Evolutionary conservation across 2,797 vertebrate species (phyloP).

Genomic region (Tragelaphus oryx): DNA sequence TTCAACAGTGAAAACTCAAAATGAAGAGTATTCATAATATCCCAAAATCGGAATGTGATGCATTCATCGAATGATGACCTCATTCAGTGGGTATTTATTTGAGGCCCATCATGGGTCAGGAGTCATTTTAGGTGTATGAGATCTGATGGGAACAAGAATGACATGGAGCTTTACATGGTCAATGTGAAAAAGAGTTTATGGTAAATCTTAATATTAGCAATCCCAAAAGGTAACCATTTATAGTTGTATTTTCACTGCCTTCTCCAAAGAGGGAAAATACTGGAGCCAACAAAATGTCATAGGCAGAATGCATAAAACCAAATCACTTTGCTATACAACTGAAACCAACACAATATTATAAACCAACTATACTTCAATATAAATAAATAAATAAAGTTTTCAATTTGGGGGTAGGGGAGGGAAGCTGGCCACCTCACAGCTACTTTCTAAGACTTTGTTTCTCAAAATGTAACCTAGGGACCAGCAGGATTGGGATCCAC

Average conservation of each 20-base stretch:
- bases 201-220: not conserved
- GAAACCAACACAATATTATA: not conserved
- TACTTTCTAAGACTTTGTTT: not conserved
- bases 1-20: not conserved
- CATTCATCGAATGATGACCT: not conserved
- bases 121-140: not conserved
- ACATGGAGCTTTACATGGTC: not conserved
- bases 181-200: not conserved
- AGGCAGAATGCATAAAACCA: not conserved
- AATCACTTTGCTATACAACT: not conserved
- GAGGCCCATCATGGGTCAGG: not conserved
- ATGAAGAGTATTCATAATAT: not conserved
- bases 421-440: not conserved
- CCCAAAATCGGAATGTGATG: not conserved
- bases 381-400: not conserved
- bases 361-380: not conserved
- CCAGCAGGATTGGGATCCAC: not conserved
- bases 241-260: not conserved
- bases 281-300: not conserved
- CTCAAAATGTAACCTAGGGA: not conserved
- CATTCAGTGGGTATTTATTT: not conserved
- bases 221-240: not conserved
- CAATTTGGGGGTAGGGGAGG: not conserved
- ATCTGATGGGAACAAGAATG: not conserved
- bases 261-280: not conserved